Conservation (phyloP, 2,888 invertebrate species). For the Ephialtes manifestator region DNA sequence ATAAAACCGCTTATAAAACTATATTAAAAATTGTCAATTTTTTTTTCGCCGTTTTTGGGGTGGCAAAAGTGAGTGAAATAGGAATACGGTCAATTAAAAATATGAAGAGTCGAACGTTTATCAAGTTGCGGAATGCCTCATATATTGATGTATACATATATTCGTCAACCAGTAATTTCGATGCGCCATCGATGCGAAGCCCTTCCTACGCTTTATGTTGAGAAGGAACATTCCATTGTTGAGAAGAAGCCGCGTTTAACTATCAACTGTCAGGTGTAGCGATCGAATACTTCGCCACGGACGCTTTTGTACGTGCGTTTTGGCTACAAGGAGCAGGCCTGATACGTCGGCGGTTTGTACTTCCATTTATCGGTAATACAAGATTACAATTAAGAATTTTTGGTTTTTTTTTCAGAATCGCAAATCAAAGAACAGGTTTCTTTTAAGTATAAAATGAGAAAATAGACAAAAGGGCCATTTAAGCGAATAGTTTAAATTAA, state of each 20-base stretch:
- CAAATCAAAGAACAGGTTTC: too few relatives aligned
- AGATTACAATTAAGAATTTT: not conserved
- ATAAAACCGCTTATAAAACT: too few relatives aligned
- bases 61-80: too few relatives aligned
- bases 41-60: too few relatives aligned
- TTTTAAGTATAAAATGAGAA: too few relatives aligned
- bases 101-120: too few relatives aligned
- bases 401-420: not conserved
- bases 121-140: too few relatives aligned
- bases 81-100: too few relatives aligned
- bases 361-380: not conserved
- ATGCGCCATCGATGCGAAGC: conserved; percentile 42
- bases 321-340: not conserved
- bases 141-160: too few relatives aligned
- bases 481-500: too few relatives aligned
- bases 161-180: conserved; percentile 60
- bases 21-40: too few relatives aligned
- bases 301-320: not conserved
- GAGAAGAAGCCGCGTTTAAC: conserved; percentile 41
- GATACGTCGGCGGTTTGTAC: not conserved
- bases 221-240: conserved; percentile 57
- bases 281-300: conserved; percentile 9
- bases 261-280: conserved; percentile 55
- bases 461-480: too few relatives aligned
- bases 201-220: conserved; percentile 35